Percentiles rank a stretch among this genome's conserved stretches.
phyloP scores from a whole-genome alignment of 2,888 invertebrate genomes.

The Cheilosia soror region DNA sequence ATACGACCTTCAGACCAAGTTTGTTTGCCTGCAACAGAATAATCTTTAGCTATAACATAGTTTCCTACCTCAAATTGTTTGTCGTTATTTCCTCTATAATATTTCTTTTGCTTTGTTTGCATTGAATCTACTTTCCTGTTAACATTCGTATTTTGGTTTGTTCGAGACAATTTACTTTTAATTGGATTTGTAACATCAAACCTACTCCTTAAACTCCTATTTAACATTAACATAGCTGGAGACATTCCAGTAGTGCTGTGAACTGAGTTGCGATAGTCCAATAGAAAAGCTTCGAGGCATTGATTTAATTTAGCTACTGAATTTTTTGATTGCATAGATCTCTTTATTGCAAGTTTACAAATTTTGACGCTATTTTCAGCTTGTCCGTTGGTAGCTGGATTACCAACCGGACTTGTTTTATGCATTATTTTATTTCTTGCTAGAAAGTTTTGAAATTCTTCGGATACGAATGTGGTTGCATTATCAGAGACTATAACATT shows the following conservation, averaged over 20 bases:
- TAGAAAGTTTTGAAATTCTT: conserved; percentile 69
- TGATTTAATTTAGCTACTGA: not conserved
- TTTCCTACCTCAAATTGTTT: too few relatives aligned
- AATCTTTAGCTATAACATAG: too few relatives aligned
- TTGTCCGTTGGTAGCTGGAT: conserved; percentile 24
- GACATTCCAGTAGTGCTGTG: conserved; percentile 14
- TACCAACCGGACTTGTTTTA: conserved; percentile 19
- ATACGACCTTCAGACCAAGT: too few relatives aligned
- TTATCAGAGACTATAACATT: conserved; percentile 75
- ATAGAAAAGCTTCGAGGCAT: not conserved
- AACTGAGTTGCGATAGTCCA: conserved; percentile 8
- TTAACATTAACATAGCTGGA: conserved; percentile 22
- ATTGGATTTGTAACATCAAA: not conserved
- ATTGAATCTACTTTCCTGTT: too few relatives aligned
- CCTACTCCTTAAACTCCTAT: conserved; percentile 1
- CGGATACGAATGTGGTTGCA: conserved; percentile 71
- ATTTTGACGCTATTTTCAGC: conserved; percentile 12
- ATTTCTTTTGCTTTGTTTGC: too few relatives aligned
- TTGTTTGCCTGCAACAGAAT: too few relatives aligned
- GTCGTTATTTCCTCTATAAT: too few relatives aligned
- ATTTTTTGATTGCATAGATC: conserved; percentile 10
- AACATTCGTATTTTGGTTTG: too few relatives aligned
- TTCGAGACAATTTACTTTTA: too few relatives aligned
- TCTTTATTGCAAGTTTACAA: conserved; percentile 1
- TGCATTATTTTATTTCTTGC: conserved; percentile 52